Evolutionary conservation across 2,113 vertebrate genomes (phyloP).

Genomic region (Girardinichthys multiradiatus): DNA sequence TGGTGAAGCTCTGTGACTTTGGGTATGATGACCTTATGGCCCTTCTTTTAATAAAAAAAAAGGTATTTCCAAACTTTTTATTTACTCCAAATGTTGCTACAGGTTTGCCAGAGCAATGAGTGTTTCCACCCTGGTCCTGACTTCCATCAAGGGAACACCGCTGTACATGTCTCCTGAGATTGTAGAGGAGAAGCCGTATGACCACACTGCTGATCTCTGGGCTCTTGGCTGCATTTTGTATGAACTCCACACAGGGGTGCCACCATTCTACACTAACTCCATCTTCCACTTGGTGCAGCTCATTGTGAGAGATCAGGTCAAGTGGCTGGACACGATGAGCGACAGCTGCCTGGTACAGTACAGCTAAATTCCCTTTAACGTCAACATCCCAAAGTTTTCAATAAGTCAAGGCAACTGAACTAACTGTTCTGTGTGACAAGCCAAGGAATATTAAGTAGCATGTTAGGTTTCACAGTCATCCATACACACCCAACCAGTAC

Average conservation of each 20-base stretch:
- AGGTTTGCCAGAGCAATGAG: conserved; percentile 98
- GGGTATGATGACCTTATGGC: conserved; percentile 78
- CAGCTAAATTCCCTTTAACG: not conserved
- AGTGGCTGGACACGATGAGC: conserved; percentile 89
- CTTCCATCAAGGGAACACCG: conserved; percentile 96
- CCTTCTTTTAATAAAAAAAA: not conserved
- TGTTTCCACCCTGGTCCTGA: conserved; percentile 93
- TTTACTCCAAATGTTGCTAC: conserved; percentile 1
- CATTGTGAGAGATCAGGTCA: conserved; percentile 88
- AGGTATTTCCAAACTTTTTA: not conserved
- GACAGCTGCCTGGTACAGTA: conserved; percentile 85
- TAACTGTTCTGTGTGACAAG: not conserved
- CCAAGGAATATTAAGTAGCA: too few species aligned
- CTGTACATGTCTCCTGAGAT: conserved; percentile 98
- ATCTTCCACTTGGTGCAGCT: conserved; percentile 94
- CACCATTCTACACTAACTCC: conserved; percentile 95
- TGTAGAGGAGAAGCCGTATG: conserved; percentile 92
- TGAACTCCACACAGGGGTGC: conserved; percentile 91
- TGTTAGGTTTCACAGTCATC: not conserved
- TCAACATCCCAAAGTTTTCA: not conserved
- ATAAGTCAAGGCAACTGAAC: too few species aligned
- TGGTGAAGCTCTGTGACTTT: conserved; percentile 97
- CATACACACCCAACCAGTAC: not conserved
- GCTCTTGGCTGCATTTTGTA: conserved; percentile 97
- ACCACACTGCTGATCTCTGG: conserved; percentile 96